phyloP scores from a whole-genome alignment of 1,140 invertebrate genomes.

The Colletes gigas region DNA sequence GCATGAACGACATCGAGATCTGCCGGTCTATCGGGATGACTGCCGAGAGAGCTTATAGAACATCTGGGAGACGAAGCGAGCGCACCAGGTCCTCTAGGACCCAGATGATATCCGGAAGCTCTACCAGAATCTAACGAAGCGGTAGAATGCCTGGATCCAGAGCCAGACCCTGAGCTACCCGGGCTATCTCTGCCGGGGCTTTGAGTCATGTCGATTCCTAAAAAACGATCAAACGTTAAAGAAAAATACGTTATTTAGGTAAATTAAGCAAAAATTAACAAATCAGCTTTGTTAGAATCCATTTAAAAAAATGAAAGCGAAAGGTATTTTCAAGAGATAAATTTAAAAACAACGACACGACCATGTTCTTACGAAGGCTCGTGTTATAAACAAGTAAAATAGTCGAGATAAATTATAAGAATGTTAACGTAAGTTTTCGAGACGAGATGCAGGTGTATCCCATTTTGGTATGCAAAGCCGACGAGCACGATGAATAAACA shows the following conservation, averaged over 20 bases:
- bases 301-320: too few species aligned
- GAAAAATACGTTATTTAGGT: too few species aligned
- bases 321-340: too few species aligned
- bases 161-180: constrained; percentile 93
- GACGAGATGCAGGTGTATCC: not conserved
- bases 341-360: too few species aligned
- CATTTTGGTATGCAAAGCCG: too few species aligned
- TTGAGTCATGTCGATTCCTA: constrained; percentile 86
- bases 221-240: not conserved
- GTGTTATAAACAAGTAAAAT: too few species aligned
- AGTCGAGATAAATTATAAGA: not conserved
- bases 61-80: constrained; percentile 83
- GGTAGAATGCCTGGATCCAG: constrained; percentile 93
- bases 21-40: constrained; percentile 83
- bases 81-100: constrained; percentile 79
- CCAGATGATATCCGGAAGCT: constrained; percentile 87
- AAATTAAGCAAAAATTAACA: too few species aligned
- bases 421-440: not conserved
- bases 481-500: not conserved
- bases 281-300: too few species aligned
- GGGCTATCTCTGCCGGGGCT: constrained; percentile 94
- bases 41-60: constrained; percentile 88
- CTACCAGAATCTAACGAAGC: constrained; percentile 95
- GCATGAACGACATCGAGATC: constrained; percentile 94
- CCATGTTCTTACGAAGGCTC: too few species aligned